phyloP scores from a whole-genome alignment of 2,888 invertebrate species.

The Hydraecia micacea region DNA sequence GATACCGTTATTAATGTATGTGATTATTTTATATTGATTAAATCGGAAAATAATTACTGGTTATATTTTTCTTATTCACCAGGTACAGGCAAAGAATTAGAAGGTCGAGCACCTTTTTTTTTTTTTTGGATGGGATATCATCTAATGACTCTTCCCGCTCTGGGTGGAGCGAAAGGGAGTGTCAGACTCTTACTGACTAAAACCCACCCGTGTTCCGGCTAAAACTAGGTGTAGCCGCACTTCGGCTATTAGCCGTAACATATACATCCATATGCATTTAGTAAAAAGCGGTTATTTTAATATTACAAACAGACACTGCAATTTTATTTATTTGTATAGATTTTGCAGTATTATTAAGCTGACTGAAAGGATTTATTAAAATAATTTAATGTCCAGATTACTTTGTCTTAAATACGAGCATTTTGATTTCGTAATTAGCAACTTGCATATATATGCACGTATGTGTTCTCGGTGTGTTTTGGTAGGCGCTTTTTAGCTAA shows the following conservation, averaged over 20 bases:
- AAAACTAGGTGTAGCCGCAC: too few species aligned
- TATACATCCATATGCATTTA: too few species aligned
- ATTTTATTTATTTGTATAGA: too few species aligned
- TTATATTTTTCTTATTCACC: not conserved
- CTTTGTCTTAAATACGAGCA: too few species aligned
- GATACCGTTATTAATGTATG: constrained; percentile 38
- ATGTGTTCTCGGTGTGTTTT: not conserved
- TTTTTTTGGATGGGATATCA: too few species aligned
- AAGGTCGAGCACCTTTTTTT: not conserved
- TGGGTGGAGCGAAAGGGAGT: too few species aligned
- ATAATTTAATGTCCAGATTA: not conserved
- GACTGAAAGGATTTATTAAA: not conserved
- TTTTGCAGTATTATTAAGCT: not conserved
- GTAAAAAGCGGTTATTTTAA: too few species aligned
- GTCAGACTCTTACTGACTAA: too few species aligned
- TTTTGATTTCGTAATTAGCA: not conserved
- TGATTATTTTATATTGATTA: constrained; percentile 22
- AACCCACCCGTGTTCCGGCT: too few species aligned
- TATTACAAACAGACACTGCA: too few species aligned
- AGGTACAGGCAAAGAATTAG: not conserved
- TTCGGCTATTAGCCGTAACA: too few species aligned
- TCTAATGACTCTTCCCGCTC: too few species aligned
- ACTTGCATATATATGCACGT: not conserved
- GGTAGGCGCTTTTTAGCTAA: constrained; percentile 23
- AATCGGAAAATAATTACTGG: constrained; percentile 7